A percentile compares a stretch with the other conserved stretches of the same genome.
Evolutionary conservation across 2,113 vertebrate species (phyloP).

Genomic region (Eulemur macaco): DNA sequence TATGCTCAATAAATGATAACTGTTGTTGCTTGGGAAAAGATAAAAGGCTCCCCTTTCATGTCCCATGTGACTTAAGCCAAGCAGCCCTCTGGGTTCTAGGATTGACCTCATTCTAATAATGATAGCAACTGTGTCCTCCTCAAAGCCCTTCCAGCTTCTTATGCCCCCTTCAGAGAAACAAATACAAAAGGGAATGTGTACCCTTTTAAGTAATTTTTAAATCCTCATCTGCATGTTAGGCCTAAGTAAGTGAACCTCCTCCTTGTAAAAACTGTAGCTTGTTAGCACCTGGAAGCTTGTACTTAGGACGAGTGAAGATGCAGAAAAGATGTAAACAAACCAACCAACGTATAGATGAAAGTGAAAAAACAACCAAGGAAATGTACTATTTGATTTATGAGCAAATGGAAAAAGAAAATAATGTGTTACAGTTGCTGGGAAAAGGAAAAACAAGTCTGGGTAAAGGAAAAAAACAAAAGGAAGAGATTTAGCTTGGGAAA

Average conservation of each 20-base stretch:
- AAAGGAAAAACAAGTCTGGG: constrained; percentile 52
- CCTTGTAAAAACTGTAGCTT: background rate
- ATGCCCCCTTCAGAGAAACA: rapidly evolving
- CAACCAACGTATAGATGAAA: background rate
- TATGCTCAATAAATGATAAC: background rate
- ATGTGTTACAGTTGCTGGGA: constrained; percentile 23
- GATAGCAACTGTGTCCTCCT: background rate
- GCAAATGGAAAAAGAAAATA: constrained; percentile 61
- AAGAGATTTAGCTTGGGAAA: constrained; percentile 65
- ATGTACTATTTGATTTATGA: constrained; percentile 36
- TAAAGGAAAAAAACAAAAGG: constrained; percentile 29
- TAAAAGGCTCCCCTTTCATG: background rate
- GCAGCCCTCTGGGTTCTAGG: background rate
- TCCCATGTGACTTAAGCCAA: background rate
- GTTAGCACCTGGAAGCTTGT: background rate
- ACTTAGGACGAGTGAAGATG: background rate
- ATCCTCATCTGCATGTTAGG: background rate
- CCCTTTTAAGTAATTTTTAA: background rate
- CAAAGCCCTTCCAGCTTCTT: background rate
- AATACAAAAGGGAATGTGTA: background rate
- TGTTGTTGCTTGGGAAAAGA: background rate
- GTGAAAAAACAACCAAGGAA: background rate
- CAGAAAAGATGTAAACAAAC: background rate
- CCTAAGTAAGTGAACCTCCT: background rate
- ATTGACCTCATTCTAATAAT: background rate